Evolutionary conservation across 2,113 vertebrate genomes (phyloP), one percentile per base, ranked within the genome.

Genomic region (Cochlearius cochlearius): DNA sequence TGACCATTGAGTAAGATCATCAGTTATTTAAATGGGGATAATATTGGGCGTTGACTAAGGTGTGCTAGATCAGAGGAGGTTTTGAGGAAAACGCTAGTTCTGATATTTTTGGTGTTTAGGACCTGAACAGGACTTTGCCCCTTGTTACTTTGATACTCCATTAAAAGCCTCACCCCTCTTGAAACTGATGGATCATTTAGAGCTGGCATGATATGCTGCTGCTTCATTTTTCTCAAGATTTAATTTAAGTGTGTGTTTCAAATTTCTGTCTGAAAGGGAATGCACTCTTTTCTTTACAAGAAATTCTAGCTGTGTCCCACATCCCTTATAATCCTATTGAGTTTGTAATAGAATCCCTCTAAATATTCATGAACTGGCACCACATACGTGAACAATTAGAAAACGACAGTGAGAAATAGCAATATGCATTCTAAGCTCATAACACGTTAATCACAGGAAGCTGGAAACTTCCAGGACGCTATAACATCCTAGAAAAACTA

Each of bases 1-100:
- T 94, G 89, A 93, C 94, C 45, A 96, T 97, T 92, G 94, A 97
- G 97, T 98, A 96, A 97, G 96, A 94, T 73, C 13, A 92, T 78
- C 2, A 76, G 0, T 76, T 74, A 45, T 77, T 85, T 79, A 83
- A 82, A 76, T 47, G 15, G 10, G 5, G 12, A 38, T 45, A 83
- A 45, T 55, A 74, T 1, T 73, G 20, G 21, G 8, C 5, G 1
- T 58, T 90, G 23, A 80, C 22, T 66, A 49, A 59, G 7, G 22
- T 69, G 22, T 66, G 15, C 25, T 62, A 92, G 21, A 39, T 76
- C 30, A 86, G 68, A 86, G 14, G 2, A 88, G 34, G 15, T 69
- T 82, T 90, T 73, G 19, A 66, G 36, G 60, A 69, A 90, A 41
- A 64, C 10, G 38, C 4, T 32, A 77, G 20, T 66, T 88, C 30